These are phyloP conservation scores for Leptobrachium leishanense DNA, from an alignment of 2,113 vertebrate genomes.

Conservation along the genomic window DNA sequence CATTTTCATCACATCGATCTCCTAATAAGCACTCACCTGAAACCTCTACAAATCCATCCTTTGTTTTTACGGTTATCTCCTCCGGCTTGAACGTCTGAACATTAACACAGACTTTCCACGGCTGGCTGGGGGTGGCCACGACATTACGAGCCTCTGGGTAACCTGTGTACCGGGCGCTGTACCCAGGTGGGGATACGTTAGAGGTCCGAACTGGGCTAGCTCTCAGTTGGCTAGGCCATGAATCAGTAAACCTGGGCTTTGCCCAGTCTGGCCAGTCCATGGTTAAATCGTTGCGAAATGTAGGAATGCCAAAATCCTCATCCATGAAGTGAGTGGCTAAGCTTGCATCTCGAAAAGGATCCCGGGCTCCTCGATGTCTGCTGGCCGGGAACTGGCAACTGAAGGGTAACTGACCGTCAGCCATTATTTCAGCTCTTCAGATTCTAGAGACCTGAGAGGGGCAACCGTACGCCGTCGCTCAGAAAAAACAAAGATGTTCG, in stretches of 20 bases:
- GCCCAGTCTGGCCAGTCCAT: constrained; percentile 94
- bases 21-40: constrained; percentile 78
- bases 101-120: constrained; percentile 98
- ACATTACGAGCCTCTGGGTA: constrained; percentile 77
- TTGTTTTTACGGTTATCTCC: constrained; percentile 90
- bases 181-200: constrained; percentile 66
- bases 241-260: constrained; percentile 82
- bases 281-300: constrained; percentile 85
- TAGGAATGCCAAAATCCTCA: constrained; percentile 87
- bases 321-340: constrained; percentile 87
- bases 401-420: constrained; percentile 84
- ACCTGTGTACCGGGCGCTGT: constrained; percentile 70
- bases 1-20: neutral
- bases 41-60: constrained; percentile 93
- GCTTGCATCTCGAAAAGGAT: constrained; percentile 86
- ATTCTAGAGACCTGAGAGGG: neutral
- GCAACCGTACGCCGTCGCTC: neutral
- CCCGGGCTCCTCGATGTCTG: constrained; percentile 77
- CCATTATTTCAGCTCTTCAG: constrained; percentile 69
- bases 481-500: neutral
- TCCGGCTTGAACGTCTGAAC: constrained; percentile 94
- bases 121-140: constrained; percentile 74
- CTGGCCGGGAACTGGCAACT: constrained; percentile 72
- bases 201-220: constrained; percentile 74
- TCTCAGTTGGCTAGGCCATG: constrained; percentile 79